Percentiles rank a stretch among this genome's conserved stretches.
These are phyloP conservation scores for Oophaga pumilio DNA, from an alignment of 2,113 vertebrate genomes.

Conservation along the genomic window DNA sequence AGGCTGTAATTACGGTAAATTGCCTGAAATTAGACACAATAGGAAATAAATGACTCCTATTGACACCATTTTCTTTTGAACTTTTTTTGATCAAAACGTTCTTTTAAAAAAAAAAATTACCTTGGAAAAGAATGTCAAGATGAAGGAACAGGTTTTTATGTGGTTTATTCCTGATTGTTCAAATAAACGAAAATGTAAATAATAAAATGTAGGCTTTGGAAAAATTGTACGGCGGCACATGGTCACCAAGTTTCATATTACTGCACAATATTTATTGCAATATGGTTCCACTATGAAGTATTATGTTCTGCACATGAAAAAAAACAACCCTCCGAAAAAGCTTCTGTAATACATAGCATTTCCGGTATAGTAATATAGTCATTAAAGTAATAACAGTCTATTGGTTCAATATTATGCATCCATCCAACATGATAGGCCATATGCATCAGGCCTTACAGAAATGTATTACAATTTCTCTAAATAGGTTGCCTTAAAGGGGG, in stretches of 20 bases:
- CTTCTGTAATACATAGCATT: too few species aligned
- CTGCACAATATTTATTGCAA: neutral
- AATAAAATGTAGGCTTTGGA: neutral
- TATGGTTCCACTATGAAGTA: neutral
- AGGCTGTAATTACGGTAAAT: conserved; percentile 51
- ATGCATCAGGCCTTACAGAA: too few species aligned
- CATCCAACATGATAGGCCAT: too few species aligned
- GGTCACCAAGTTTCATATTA: neutral
- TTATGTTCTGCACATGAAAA: too few species aligned
- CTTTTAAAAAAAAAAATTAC: neutral
- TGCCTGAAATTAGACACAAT: conserved; percentile 32
- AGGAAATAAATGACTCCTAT: conserved; percentile 33
- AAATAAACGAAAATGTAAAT: neutral
- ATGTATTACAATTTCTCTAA: too few species aligned
- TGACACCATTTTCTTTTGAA: conserved; percentile 56
- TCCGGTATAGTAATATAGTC: too few species aligned
- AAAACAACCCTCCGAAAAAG: too few species aligned
- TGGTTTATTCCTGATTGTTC: neutral
- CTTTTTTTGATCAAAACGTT: neutral
- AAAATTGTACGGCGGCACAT: neutral
- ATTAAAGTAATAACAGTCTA: too few species aligned
- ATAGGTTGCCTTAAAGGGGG: too few species aligned
- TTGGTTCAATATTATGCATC: too few species aligned
- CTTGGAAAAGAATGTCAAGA: neutral
- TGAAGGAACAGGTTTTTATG: neutral